Evolutionary conservation across 2,113 vertebrate genomes (phyloP), one percentile per base, ranked within the genome.

Genomic region (Dolichotis patagonum): DNA sequence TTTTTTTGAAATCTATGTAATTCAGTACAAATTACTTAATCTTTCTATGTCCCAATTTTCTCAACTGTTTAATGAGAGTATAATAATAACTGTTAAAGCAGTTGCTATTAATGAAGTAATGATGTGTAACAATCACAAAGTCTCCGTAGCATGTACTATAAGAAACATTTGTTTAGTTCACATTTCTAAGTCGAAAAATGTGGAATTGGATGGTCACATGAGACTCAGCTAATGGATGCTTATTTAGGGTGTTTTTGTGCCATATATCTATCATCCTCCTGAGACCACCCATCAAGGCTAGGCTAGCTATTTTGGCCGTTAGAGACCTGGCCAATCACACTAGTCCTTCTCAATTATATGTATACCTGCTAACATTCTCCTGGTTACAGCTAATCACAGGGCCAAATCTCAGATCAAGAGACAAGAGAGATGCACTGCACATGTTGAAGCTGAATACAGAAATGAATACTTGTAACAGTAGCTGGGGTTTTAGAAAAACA

Each of bases 1-100:
- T 35, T 88, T 41, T 60, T 69, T 69, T 69, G 19, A 7, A n/a
- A 41, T 38, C n/a, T 22, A 0, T 30, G 8, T 65, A 28, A 85
- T 89, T 95, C 49, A 82, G 11, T 63, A 58, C 32, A 87, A 89
- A 85, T 58, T 83, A 90, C 19, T 83, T 95, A 65, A 71, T 81
- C 49, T 20, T 26, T 32, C 38, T 81, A 2, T 58, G 17, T 86
- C 24, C 19, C 58, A 71, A 26, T 86, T 91, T 91, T 13, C 67
- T 19, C 43, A 56, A 5, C 13, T 58, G 19, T 81, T 93, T 52
- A 94, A 84, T 52, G 14, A 30, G 7, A 35, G 49, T 54, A 54
- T 56, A 30, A 89, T n/a, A 94, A 5, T 46, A 11, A 1, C 30
- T 84, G 52, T 5, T 81, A 0, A 92, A 38, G 84, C 20, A 73